A percentile compares a stretch with the other conserved stretches of the same genome.
phyloP scores from a whole-genome alignment of 2,888 invertebrate species.

The Deilephila porcellus region DNA sequence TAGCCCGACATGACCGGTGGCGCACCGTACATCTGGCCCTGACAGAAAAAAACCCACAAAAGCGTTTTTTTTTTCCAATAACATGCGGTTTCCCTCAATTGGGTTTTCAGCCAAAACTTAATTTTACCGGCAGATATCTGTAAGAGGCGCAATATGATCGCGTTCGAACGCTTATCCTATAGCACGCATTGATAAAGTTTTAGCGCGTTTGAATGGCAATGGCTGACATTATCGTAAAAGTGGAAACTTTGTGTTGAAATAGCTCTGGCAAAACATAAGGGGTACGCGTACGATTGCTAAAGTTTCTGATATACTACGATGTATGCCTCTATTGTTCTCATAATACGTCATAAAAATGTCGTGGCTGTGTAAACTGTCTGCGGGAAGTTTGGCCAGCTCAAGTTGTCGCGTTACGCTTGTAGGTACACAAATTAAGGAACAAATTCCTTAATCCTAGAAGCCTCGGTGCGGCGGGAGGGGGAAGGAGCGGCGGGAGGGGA shows the following conservation, averaged over 20 bases:
- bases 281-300: constrained; percentile 83
- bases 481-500: constrained; percentile 28
- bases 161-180: constrained; percentile 78
- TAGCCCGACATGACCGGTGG: not conserved
- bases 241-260: constrained; percentile 81
- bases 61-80: not conserved
- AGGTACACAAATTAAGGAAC: constrained; percentile 58
- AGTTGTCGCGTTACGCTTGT: constrained; percentile 31
- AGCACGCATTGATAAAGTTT: constrained; percentile 83
- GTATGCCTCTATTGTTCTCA: constrained; percentile 73
- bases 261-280: constrained; percentile 81
- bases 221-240: constrained; percentile 85
- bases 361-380: constrained; percentile 61
- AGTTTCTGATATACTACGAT: constrained; percentile 80
- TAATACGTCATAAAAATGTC: constrained; percentile 79
- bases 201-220: constrained; percentile 83
- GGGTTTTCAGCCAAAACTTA: not conserved
- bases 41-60: not conserved
- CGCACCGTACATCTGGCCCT: not conserved
- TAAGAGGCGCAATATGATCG: constrained; percentile 53
- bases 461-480: constrained; percentile 36
- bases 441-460: constrained; percentile 73
- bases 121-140: constrained; percentile 40
- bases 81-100: constrained; percentile 13
- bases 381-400: constrained; percentile 53